Conservation (phyloP, 2,888 invertebrate species). For the Volucella inanis region DNA sequence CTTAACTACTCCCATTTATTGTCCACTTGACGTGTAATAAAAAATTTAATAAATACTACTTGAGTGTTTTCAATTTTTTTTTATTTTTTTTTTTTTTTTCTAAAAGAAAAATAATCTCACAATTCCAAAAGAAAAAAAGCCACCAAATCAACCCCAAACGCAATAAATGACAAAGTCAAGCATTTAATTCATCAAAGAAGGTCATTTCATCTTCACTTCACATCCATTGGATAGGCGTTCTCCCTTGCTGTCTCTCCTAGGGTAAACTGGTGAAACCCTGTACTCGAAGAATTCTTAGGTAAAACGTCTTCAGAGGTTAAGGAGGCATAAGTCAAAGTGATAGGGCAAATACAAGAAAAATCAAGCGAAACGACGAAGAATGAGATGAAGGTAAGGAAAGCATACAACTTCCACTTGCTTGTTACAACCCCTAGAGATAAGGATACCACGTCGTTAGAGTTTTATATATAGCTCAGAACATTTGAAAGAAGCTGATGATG, state of each 20-base stretch:
- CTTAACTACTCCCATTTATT: conserved; percentile 49
- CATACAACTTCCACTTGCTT: conserved; percentile 46
- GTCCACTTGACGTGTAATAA: conserved; percentile 62
- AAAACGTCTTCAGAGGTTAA: conserved; percentile 70
- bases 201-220: conserved; percentile 67
- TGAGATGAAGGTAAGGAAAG: conserved; percentile 9
- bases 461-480: conserved; percentile 29
- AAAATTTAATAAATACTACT: conserved; percentile 61
- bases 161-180: conserved; percentile 63
- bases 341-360: conserved; percentile 51
- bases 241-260: background rate
- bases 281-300: conserved; percentile 19
- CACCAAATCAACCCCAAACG: conserved; percentile 5
- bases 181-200: conserved; percentile 71
- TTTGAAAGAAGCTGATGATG: background rate
- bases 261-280: conserved; percentile 40
- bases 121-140: background rate
- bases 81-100: background rate
- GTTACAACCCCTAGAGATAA: conserved; percentile 51
- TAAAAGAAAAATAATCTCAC: conserved; percentile 2
- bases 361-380: conserved; percentile 6
- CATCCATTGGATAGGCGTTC: conserved; percentile 21
- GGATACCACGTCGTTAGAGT: conserved; percentile 55
- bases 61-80: conserved; percentile 35
- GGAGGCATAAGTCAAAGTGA: conserved; percentile 66